These are phyloP conservation scores for Urocyon cinereoargenteus DNA, from an alignment of 2,797 vertebrate species.

Conservation along the genomic window DNA sequence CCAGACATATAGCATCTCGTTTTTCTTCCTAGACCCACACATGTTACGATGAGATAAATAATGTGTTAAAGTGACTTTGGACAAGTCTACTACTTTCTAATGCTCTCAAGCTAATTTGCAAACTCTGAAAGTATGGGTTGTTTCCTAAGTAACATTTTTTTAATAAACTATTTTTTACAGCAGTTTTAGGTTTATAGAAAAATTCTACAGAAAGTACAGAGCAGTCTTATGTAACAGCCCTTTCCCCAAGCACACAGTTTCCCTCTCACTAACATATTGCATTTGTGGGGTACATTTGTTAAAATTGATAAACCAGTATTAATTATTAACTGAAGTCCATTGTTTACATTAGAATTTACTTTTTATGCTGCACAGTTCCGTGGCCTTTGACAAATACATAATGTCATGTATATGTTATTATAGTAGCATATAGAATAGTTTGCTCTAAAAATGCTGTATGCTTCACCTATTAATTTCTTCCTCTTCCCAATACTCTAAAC, in stretches of 20 bases:
- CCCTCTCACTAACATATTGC: background rate
- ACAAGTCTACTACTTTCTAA: background rate
- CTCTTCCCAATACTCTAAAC: accelerated
- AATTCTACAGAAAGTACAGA: background rate
- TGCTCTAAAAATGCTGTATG: background rate
- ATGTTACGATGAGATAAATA: background rate
- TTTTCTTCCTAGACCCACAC: background rate
- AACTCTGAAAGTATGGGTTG: background rate
- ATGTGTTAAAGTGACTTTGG: background rate
- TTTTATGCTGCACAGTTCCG: background rate
- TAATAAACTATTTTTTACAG: background rate
- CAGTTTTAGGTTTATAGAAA: background rate
- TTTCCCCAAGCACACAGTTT: background rate
- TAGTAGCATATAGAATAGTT: background rate
- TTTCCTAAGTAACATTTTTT: background rate
- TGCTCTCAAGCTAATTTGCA: background rate
- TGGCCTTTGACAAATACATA: background rate
- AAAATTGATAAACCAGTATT: background rate
- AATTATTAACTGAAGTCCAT: background rate
- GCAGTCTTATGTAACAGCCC: background rate
- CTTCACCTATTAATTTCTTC: background rate
- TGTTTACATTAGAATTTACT: background rate
- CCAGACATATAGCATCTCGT: background rate
- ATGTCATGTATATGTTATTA: background rate
- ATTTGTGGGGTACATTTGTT: background rate